Evolutionary conservation across 2,113 vertebrate species (phyloP).

Genomic region (Equus quagga): DNA sequence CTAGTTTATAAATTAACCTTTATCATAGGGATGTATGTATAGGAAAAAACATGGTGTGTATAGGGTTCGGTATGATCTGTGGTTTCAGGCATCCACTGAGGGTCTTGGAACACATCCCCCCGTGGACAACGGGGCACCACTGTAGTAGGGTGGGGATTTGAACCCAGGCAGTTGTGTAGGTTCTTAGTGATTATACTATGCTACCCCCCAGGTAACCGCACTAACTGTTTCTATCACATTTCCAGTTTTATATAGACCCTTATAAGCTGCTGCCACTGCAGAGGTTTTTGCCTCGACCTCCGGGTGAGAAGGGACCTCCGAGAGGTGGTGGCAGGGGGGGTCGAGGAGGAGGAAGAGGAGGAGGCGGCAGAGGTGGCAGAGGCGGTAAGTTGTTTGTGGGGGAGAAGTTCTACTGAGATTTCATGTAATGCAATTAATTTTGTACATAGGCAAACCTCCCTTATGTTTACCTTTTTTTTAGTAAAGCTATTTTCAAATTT

Average conservation of each 20-base stretch:
- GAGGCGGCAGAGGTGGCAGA: constrained; percentile 87
- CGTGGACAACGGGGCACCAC: too few species aligned
- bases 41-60: too few species aligned
- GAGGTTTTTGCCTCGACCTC: constrained; percentile 96
- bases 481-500: constrained; percentile 1
- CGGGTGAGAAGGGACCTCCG: constrained; percentile 95
- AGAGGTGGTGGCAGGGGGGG: constrained; percentile 94
- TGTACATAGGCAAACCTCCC: background rate
- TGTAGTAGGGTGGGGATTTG: background rate
- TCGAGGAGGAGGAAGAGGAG: constrained; percentile 90
- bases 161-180: background rate
- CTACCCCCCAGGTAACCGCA: background rate
- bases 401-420: background rate
- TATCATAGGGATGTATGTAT: too few species aligned
- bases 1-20: too few species aligned
- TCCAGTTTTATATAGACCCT: constrained; percentile 97
- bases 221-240: background rate
- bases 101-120: too few species aligned
- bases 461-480: background rate
- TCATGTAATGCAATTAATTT: background rate
- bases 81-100: too few species aligned
- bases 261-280: constrained; percentile 97
- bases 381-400: constrained; percentile 87
- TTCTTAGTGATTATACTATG: background rate
- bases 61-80: too few species aligned